Evolutionary conservation across 2,113 vertebrate genomes (phyloP), one percentile per base, ranked within the genome.

Genomic region (Benitochromis conjunctus): DNA sequence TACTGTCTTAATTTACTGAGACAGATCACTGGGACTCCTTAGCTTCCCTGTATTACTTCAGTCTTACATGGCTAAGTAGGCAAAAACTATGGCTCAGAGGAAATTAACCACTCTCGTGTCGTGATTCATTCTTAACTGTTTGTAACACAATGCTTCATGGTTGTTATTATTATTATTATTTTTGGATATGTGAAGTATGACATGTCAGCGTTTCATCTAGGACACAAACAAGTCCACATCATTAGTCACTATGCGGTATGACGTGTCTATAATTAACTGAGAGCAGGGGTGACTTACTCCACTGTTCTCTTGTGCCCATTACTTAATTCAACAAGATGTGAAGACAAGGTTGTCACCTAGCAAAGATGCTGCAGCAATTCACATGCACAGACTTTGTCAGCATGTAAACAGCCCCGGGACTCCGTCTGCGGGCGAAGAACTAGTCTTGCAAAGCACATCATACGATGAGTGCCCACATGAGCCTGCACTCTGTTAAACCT

Each of bases 401-500:
- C 92, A 94, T 91, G 88, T 92, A 94, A 94, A 95, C 93, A 94
- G 87, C 92, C 90, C 41, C 41, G n/a, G 84, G 88, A 90, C 85
- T 89, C 81, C 54, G 74, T 82, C 87, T 85, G 84, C 41, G 12
- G 89, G 92, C 78, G 6, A 57, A 89, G 84, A 85, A 89, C 81
- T 71, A 13, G 81, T 43, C 71, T 79, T 86, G 89, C 88, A 81
- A 86, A 92, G 94, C 92, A 92, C 89, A 88, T 87, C 82, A 77
- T 34, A 83, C 87, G 71, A 76, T 90, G 92, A 91, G 81, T 55
- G 85, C 77, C 90, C 79, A 43, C 86, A 88, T 48, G 89, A 94
- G 89, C 92, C 82, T 90, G 88, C 83, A 57, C 82, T 85, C 79
- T 79, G 90, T 90, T 92, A 92, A 94, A 92, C 89, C 83, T 82